Percentiles rank a stretch among this genome's conserved stretches.
These are phyloP conservation scores for Aradus depressus DNA, from an alignment of 2,888 invertebrate species.

Conservation along the genomic window DNA sequence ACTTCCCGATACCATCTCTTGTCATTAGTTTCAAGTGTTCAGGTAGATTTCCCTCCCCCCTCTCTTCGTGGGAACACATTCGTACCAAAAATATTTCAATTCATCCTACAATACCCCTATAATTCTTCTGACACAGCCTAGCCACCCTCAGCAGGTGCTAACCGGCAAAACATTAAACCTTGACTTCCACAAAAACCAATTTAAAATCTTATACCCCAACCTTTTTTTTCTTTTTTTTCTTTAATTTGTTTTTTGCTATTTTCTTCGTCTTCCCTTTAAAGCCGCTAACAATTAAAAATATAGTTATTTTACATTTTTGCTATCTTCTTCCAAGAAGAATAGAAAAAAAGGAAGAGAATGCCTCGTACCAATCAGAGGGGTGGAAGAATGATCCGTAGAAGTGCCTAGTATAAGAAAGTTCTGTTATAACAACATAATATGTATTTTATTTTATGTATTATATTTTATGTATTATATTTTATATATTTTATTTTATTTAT, in stretches of 20 bases:
- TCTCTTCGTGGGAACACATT: too few species aligned
- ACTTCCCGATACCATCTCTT: too few species aligned
- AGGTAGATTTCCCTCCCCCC: too few species aligned
- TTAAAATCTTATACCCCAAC: constrained; percentile 10
- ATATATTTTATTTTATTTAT: too few species aligned
- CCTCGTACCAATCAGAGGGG: too few species aligned
- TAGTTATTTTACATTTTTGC: constrained; percentile 9
- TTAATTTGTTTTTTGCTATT: not conserved
- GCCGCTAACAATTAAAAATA: constrained; percentile 10
- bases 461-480: too few species aligned
- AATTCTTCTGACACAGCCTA: constrained; percentile 9
- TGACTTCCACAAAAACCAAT: constrained; percentile 13
- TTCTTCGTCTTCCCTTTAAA: not conserved
- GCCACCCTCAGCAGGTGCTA: constrained; percentile 6
- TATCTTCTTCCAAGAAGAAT: not conserved
- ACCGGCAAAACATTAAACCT: constrained; percentile 7
- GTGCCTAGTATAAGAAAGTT: too few species aligned
- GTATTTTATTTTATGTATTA: too few species aligned
- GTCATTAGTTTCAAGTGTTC: too few species aligned
- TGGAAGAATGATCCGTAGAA: constrained; percentile 11
- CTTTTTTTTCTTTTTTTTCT: constrained; percentile 1
- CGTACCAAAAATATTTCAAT: constrained; percentile 20
- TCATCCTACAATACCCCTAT: constrained; percentile 13
- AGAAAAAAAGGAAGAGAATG: too few species aligned
- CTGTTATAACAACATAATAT: too few species aligned